phyloP scores from a whole-genome alignment of 1,140 invertebrate species.

The Hypothenemus hampei region DNA sequence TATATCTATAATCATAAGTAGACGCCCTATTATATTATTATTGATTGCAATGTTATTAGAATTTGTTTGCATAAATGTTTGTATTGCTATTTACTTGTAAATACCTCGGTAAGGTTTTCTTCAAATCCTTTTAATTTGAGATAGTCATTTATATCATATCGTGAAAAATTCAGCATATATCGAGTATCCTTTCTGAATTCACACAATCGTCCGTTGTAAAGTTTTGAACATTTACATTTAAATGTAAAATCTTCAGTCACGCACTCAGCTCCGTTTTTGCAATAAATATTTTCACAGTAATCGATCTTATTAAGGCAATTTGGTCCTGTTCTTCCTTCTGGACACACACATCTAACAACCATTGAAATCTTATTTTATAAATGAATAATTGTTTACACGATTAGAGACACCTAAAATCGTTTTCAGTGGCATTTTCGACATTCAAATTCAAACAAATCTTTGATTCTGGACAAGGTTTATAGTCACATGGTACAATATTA shows the following conservation, averaged over 20 bases:
- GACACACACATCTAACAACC: constrained; percentile 50
- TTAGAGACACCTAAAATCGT: constrained; percentile 44
- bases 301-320: constrained; percentile 48
- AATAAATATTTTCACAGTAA: constrained; percentile 53
- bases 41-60: too few relatives aligned
- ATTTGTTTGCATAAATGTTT: too few relatives aligned
- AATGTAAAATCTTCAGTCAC: constrained; percentile 40
- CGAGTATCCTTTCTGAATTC: constrained; percentile 47
- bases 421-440: constrained; percentile 39
- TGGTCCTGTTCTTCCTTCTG: constrained; percentile 49
- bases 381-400: not conserved
- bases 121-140: constrained; percentile 47
- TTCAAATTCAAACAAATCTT: constrained; percentile 51
- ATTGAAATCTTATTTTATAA: not conserved
- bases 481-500: constrained; percentile 53
- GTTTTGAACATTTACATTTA: constrained; percentile 44
- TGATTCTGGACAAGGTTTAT: constrained; percentile 49
- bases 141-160: constrained; percentile 53
- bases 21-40: too few relatives aligned
- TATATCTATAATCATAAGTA: too few relatives aligned
- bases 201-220: constrained; percentile 46
- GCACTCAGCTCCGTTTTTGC: constrained; percentile 53
- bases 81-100: too few relatives aligned
- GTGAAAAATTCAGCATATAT: constrained; percentile 52
- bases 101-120: constrained; percentile 46